These are phyloP conservation scores for Synergus laeviventris DNA, from an alignment of 2,888 invertebrate species.

Conservation along the genomic window DNA sequence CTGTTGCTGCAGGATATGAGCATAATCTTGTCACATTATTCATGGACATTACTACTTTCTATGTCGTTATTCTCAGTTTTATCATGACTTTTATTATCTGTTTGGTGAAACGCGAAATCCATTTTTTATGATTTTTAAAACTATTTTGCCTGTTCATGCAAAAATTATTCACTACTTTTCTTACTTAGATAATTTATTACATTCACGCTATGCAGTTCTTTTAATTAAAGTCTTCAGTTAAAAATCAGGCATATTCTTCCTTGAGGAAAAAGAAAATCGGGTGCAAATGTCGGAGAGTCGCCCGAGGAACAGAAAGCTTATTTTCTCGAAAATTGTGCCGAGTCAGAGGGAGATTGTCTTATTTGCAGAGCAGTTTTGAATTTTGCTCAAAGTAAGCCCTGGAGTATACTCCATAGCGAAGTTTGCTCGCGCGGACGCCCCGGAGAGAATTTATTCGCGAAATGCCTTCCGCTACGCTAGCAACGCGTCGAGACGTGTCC, in stretches of 20 bases:
- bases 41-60: slow-evolving; percentile 20
- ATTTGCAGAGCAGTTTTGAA: slow-evolving; percentile 31
- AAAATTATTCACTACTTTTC: slow-evolving; percentile 19
- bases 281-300: neutral
- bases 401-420: slow-evolving; percentile 15
- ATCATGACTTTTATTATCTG: slow-evolving; percentile 7
- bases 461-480: slow-evolving; percentile 50
- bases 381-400: slow-evolving; percentile 34
- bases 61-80: slow-evolving; percentile 18
- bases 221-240: no score
- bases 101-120: neutral
- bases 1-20: slow-evolving; percentile 27
- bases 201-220: no score
- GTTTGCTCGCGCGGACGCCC: slow-evolving; percentile 21
- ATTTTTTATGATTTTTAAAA: neutral
- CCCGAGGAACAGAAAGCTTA: neutral
- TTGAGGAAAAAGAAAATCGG: neutral
- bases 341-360: neutral
- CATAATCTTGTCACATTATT: slow-evolving; percentile 28
- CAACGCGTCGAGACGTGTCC: slow-evolving; percentile 41
- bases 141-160: neutral
- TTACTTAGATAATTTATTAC: no score
- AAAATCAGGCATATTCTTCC: neutral
- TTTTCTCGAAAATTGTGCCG: slow-evolving; percentile 13
- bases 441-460: slow-evolving; percentile 42